Evolutionary conservation across 2,888 invertebrate genomes (phyloP).

Genomic region (Hyposoter didymator): DNA sequence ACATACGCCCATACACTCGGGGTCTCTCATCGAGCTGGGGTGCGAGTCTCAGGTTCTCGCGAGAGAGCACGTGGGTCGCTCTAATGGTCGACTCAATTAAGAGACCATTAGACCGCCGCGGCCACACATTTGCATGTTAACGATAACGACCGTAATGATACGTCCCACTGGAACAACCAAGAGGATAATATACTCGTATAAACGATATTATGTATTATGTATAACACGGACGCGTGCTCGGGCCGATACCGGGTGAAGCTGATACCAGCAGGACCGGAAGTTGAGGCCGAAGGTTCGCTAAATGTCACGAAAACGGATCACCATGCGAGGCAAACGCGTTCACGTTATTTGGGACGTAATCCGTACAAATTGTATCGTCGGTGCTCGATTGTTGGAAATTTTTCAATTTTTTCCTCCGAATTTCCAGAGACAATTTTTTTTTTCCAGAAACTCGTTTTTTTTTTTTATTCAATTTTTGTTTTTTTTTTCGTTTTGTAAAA

Average conservation of each 20-base stretch:
- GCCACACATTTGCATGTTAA: slow-evolving; percentile 80
- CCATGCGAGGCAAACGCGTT: background rate
- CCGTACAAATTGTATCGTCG: background rate
- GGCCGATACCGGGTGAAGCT: slow-evolving; percentile 18
- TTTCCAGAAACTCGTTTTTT: background rate
- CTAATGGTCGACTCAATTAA: slow-evolving; percentile 81
- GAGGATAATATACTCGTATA: slow-evolving; percentile 58
- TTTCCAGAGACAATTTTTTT: background rate
- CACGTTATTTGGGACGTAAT: background rate
- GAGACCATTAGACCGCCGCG: slow-evolving; percentile 78
- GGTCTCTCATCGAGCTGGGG: slow-evolving; percentile 17
- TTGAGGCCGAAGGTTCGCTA: background rate
- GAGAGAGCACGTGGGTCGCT: slow-evolving; percentile 74
- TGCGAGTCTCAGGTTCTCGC: slow-evolving; percentile 36
- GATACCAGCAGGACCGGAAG: slow-evolving; percentile 22
- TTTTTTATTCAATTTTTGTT: background rate
- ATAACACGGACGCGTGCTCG: slow-evolving; percentile 37
- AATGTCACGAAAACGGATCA: slow-evolving; percentile 7
- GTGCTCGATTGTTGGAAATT: background rate
- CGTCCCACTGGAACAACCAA: slow-evolving; percentile 74
- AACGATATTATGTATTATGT: slow-evolving; percentile 45
- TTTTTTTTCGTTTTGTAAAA: slow-evolving; percentile 19
- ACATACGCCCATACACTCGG: slow-evolving; percentile 17
- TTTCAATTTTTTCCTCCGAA: background rate
- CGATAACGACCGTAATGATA: slow-evolving; percentile 81